Conservation (phyloP, 2,113 vertebrate genomes). For the Motacilla alba region DNA sequence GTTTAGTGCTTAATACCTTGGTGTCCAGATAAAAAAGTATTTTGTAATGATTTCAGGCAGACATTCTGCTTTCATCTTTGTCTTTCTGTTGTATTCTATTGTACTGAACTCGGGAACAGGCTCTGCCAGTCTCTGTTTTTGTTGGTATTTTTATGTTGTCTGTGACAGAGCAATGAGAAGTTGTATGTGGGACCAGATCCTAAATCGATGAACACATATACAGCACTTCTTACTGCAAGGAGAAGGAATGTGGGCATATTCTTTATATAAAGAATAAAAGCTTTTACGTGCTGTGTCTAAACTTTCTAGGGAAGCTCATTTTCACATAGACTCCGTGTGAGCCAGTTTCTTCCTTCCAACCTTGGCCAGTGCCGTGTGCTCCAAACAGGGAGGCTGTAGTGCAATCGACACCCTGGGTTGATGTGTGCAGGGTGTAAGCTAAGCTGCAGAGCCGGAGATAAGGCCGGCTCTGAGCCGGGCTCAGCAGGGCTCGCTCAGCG, state of each 20-base stretch:
- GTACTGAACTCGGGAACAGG: background rate
- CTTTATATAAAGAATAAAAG: background rate
- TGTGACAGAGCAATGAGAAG: background rate
- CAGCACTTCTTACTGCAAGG: background rate
- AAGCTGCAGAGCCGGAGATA: background rate
- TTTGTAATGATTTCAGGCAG: constrained; percentile 1
- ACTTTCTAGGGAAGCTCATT: background rate
- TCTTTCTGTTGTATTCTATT: background rate
- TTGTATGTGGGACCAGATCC: background rate
- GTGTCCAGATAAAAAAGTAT: background rate
- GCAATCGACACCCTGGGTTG: background rate
- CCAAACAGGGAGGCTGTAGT: background rate
- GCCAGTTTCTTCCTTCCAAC: background rate
- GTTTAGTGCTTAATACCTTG: background rate
- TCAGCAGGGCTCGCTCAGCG: background rate
- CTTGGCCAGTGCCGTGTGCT: background rate
- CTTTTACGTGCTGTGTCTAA: background rate
- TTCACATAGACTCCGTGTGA: background rate
- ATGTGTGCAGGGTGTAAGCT: background rate
- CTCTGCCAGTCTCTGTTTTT: background rate
- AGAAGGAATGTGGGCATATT: background rate
- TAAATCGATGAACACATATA: background rate
- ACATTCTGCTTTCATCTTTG: background rate
- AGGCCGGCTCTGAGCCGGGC: background rate
- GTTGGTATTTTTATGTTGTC: background rate